Percentiles rank a stretch among this genome's conserved stretches.
These are phyloP conservation scores for Solenopsis fugax DNA, from an alignment of 1,140 invertebrate species.

Conservation along the genomic window DNA sequence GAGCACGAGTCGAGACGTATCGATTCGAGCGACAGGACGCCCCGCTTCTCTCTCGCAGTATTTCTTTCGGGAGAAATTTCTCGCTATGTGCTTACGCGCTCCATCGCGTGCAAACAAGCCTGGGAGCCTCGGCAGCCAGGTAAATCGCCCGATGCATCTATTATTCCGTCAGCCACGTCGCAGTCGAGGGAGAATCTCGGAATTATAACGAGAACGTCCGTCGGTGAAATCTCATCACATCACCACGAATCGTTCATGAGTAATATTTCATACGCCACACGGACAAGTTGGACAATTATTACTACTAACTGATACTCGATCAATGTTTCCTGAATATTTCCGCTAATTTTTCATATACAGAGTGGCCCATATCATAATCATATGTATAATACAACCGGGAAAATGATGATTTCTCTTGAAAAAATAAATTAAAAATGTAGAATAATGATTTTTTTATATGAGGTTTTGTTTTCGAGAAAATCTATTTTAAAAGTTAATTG, in stretches of 20 bases:
- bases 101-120: slow-evolving; percentile 40
- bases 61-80: slow-evolving; percentile 43
- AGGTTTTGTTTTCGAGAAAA: no score
- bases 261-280: neutral
- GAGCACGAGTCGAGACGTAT: slow-evolving; percentile 44
- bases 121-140: slow-evolving; percentile 4
- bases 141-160: slow-evolving; percentile 25
- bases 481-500: no score
- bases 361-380: no score
- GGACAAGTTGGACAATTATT: neutral
- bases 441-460: no score
- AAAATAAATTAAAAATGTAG: no score
- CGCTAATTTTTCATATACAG: neutral
- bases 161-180: slow-evolving; percentile 28
- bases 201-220: slow-evolving; percentile 24
- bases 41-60: neutral
- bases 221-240: neutral
- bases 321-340: no score
- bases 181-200: slow-evolving; percentile 28
- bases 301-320: neutral
- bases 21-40: slow-evolving; percentile 39
- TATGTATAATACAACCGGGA: no score
- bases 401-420: no score
- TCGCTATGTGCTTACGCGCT: slow-evolving; percentile 24
- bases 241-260: slow-evolving; percentile 16